Evolutionary conservation across 2,113 vertebrate genomes (phyloP).

Genomic region (Equus przewalskii): DNA sequence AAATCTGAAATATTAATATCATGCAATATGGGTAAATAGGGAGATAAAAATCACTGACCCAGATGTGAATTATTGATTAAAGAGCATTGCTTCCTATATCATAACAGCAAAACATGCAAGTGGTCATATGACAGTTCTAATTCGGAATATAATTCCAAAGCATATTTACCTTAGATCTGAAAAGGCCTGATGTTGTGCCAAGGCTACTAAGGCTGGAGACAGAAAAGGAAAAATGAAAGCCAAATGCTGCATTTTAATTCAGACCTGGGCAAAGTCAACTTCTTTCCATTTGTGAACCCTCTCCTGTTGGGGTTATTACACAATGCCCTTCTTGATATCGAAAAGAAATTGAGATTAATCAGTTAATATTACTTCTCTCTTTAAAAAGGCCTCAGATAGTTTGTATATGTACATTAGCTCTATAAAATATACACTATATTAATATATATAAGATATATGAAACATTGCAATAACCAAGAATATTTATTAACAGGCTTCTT

Average conservation of each 20-base stretch:
- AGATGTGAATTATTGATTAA: neutral
- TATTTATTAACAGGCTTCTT: slow-evolving; percentile 7
- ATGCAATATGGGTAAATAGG: neutral
- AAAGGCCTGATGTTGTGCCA: neutral
- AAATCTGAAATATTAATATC: neutral
- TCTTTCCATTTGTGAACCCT: slow-evolving; percentile 16
- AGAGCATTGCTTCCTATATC: neutral
- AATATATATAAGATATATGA: neutral
- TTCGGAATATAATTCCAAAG: neutral
- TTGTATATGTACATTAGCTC: neutral
- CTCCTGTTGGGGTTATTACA: neutral
- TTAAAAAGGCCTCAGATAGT: neutral
- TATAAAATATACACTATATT: neutral
- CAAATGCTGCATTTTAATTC: neutral
- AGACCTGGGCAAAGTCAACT: slow-evolving; percentile 20
- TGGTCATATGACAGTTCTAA: neutral
- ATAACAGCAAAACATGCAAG: neutral
- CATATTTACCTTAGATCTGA: slow-evolving; percentile 21
- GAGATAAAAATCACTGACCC: neutral
- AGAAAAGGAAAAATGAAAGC: neutral
- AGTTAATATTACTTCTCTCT: neutral
- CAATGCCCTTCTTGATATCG: neutral
- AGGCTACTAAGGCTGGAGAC: neutral
- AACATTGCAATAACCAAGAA: slow-evolving; percentile 4
- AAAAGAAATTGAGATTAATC: slow-evolving; percentile 32